Evolutionary conservation across 1,140 invertebrate genomes (phyloP).

Genomic region (Neodiprion virginianus): DNA sequence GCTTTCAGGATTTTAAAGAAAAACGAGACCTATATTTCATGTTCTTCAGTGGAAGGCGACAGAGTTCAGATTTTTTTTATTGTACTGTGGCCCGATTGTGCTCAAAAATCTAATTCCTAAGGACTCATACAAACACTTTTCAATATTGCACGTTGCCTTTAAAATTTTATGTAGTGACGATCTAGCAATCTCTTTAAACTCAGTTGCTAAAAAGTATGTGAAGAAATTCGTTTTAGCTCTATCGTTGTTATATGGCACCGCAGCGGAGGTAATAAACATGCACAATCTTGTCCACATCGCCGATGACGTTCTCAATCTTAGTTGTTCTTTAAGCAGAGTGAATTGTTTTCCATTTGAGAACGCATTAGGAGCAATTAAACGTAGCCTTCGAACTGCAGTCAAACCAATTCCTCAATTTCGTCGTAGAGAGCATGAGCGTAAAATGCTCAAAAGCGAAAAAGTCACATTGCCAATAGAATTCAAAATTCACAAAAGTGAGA

Average conservation of each 20-base stretch:
- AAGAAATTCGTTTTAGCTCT: conserved; percentile 6
- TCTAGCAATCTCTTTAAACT: background rate
- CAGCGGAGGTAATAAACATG: conserved; percentile 1
- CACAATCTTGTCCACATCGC: conserved; percentile 11
- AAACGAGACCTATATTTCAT: background rate
- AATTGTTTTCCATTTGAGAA: conserved; percentile 15
- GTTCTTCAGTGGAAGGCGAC: conserved; percentile 5
- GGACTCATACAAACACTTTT: conserved; percentile 19
- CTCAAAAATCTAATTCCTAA: conserved; percentile 4
- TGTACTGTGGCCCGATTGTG: conserved; percentile 18
- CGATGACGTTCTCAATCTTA: conserved; percentile 4
- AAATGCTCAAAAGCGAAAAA: background rate
- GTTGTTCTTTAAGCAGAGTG: conserved; percentile 2
- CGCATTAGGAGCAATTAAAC: background rate
- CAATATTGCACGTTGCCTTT: conserved; percentile 20
- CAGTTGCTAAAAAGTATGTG: conserved; percentile 7
- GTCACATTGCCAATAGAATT: background rate
- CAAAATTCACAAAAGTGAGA: conserved; percentile 5
- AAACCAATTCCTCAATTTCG: conserved; percentile 9
- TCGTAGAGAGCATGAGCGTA: conserved; percentile 10
- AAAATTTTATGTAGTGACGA: conserved; percentile 4
- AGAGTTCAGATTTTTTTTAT: background rate
- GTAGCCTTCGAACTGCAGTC: background rate
- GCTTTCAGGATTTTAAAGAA: conserved; percentile 23
- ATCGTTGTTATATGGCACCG: background rate